phyloP scores from a whole-genome alignment of 1,140 invertebrate genomes.

The Drosophila jambulina region DNA sequence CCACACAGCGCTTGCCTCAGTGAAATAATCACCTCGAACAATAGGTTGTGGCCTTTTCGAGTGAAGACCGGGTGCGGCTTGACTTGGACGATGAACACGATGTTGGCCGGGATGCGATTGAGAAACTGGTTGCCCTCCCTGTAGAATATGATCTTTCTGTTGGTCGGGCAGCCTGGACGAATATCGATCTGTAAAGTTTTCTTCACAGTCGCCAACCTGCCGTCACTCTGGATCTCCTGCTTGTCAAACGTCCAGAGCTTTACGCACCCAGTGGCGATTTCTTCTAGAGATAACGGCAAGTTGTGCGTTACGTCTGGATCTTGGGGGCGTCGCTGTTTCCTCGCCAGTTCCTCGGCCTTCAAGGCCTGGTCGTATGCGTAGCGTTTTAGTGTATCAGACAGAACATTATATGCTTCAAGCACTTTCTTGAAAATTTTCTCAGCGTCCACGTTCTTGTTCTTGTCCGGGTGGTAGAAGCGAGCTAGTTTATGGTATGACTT shows the following conservation, averaged over 20 bases:
- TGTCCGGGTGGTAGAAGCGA: neutral
- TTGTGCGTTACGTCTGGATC: neutral
- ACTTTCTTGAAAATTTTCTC: neutral
- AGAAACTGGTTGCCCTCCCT: conserved; percentile 92
- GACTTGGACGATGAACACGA: conserved; percentile 97
- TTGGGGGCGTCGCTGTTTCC: neutral
- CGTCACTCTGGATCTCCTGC: neutral
- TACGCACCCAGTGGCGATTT: neutral
- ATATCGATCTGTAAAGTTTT: conserved; percentile 96
- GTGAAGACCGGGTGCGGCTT: neutral
- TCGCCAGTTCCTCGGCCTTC: neutral
- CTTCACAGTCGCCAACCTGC: conserved; percentile 90
- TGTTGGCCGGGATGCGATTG: conserved; percentile 94
- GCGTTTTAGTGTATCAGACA: neutral
- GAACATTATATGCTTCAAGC: neutral
- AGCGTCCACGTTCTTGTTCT: neutral
- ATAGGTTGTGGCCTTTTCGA: neutral
- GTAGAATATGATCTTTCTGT: conserved; percentile 96
- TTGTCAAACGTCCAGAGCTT: neutral
- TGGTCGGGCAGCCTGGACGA: conserved; percentile 97
- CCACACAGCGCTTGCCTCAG: neutral
- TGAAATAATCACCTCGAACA: neutral
- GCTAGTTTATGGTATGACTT: neutral
- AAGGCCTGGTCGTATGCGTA: neutral
- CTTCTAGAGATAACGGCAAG: neutral